These are phyloP conservation scores for Acanthacorydalis orientalis DNA, from an alignment of 2,888 invertebrate species.

Conservation along the genomic window DNA sequence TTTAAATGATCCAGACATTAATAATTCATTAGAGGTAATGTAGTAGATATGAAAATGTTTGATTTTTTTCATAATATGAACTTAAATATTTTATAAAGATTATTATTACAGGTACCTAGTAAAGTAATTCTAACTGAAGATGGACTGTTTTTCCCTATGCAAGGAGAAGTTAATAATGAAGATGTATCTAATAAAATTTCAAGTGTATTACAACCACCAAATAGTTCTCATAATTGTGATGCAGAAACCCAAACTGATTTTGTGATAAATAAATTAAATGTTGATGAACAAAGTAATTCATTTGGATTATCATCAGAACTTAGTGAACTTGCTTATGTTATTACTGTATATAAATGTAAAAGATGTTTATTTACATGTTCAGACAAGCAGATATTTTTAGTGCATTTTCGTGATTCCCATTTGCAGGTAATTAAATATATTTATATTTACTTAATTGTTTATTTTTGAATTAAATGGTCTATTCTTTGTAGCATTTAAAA, in stretches of 20 bases:
- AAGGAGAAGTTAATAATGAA: constrained; percentile 6
- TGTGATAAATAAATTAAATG: constrained; percentile 3
- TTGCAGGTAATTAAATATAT: background rate
- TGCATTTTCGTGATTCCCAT: constrained; percentile 18
- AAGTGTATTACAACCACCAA: background rate
- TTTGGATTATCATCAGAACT: background rate
- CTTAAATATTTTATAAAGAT: no score
- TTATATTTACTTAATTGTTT: background rate
- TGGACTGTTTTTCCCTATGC: constrained; percentile 15
- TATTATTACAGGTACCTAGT: constrained; percentile 12
- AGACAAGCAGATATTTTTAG: constrained; percentile 16
- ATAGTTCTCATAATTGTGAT: background rate
- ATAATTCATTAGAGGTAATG: background rate
- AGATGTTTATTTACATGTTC: constrained; percentile 21
- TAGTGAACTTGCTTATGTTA: constrained; percentile 15
- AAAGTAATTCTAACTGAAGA: constrained; percentile 15
- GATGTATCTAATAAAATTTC: no score
- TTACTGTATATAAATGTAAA: constrained; percentile 22
- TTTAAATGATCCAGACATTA: no score
- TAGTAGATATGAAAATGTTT: background rate
- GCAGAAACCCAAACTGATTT: constrained; percentile 6
- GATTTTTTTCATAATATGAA: no score
- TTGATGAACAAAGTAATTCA: background rate
- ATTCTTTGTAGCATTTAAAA: background rate
- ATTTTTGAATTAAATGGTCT: background rate